Evolutionary conservation across 2,113 vertebrate species (phyloP).

Genomic region (Phaethon lepturus): DNA sequence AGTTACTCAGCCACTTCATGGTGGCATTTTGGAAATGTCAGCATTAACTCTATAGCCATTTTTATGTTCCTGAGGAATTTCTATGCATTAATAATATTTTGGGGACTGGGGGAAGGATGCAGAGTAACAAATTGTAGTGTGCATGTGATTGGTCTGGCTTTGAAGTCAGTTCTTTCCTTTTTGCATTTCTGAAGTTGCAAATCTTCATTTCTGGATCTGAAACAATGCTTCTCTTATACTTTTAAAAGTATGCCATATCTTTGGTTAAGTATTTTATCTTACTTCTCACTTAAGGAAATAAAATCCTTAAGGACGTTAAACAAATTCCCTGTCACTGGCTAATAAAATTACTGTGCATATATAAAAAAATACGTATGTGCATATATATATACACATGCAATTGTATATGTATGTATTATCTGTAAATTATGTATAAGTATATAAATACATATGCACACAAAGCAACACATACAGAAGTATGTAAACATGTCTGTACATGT

Average conservation of each 20-base stretch:
- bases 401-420: neutral
- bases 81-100: constrained; percentile 67
- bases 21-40: constrained; percentile 58
- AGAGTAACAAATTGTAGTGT: constrained; percentile 29
- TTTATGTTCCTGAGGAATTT: constrained; percentile 7
- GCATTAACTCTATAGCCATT: constrained; percentile 49
- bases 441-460: neutral
- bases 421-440: neutral
- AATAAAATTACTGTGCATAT: neutral
- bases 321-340: neutral
- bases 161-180: constrained; percentile 13
- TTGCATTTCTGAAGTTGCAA: neutral
- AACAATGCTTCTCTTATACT: neutral
- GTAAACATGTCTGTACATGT: neutral
- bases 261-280: neutral
- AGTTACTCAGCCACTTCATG: constrained; percentile 77
- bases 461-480: neutral
- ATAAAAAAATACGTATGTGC: neutral
- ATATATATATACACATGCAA: neutral
- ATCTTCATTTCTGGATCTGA: neutral
- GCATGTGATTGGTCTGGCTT: neutral
- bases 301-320: neutral
- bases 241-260: neutral
- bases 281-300: neutral
- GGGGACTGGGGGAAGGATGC: neutral